Evolutionary conservation across 2,888 invertebrate species (phyloP).

Genomic region (Lasioglossum morio): DNA sequence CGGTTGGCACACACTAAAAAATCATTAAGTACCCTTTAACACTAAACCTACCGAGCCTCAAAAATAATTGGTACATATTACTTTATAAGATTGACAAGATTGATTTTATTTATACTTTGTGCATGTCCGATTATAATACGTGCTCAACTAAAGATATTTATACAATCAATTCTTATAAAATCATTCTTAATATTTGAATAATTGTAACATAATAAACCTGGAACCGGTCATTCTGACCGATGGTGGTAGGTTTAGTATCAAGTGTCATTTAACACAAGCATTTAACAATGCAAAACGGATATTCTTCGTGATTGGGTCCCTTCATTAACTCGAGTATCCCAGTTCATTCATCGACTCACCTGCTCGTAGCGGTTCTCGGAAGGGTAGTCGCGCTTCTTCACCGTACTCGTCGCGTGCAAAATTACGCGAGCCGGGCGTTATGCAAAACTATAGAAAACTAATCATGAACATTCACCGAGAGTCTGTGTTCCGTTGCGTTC

Average conservation of each 20-base stretch:
- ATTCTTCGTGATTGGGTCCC: background rate
- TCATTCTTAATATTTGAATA: too few species aligned
- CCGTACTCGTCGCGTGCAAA: background rate
- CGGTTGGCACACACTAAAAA: too few species aligned
- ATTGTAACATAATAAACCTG: too few species aligned
- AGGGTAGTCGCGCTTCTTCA: background rate
- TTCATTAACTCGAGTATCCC: background rate
- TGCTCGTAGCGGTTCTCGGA: background rate
- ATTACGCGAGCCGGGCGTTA: background rate
- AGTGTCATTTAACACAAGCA: background rate
- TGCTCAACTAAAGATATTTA: too few species aligned
- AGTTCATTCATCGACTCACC: background rate
- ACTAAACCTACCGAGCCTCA: too few species aligned
- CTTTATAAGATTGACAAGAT: too few species aligned
- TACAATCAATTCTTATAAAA: too few species aligned
- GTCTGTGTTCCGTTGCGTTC: background rate
- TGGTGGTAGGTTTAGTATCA: background rate
- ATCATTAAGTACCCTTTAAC: too few species aligned
- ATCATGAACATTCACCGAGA: conserved; percentile 3
- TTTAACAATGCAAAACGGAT: background rate
- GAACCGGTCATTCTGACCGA: too few species aligned
- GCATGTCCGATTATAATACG: too few species aligned
- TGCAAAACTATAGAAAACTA: conserved; percentile 11
- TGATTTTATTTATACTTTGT: too few species aligned
- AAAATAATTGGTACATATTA: too few species aligned